phyloP scores from a whole-genome alignment of 2,113 vertebrate genomes.

The Dissostichus mawsoni region DNA sequence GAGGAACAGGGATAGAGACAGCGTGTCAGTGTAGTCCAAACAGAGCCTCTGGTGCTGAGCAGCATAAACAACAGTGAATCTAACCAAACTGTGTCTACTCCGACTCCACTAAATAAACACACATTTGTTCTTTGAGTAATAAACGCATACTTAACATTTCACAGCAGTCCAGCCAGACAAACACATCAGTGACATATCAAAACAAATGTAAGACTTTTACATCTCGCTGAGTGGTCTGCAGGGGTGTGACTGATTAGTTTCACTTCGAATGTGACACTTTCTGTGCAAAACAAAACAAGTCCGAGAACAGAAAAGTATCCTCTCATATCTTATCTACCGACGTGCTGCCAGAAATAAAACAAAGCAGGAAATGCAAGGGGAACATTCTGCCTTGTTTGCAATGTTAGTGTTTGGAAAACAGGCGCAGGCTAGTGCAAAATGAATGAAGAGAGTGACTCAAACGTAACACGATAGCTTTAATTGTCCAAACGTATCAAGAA shows the following conservation, averaged over 20 bases:
- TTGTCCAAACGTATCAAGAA: conserved; percentile 64
- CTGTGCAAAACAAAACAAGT: not conserved
- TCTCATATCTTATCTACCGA: not conserved
- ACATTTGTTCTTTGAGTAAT: conserved; percentile 36
- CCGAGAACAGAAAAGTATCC: not conserved
- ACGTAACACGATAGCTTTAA: conserved; percentile 63
- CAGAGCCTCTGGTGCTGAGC: conserved; percentile 35
- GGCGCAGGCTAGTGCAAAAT: conserved; percentile 32
- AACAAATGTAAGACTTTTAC: conserved; percentile 1
- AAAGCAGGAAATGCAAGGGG: conserved; percentile 15
- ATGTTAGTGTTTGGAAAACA: conserved; percentile 44
- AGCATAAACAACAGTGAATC: conserved; percentile 42
- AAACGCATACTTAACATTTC: conserved; percentile 56
- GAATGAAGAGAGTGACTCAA: conserved; percentile 33
- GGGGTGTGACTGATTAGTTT: conserved; percentile 5
- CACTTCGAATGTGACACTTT: not conserved
- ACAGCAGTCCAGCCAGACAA: conserved; percentile 28
- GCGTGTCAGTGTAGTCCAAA: conserved; percentile 31
- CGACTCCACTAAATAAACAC: conserved; percentile 9
- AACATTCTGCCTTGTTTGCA: conserved; percentile 29
- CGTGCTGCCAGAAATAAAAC: conserved; percentile 11
- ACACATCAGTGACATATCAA: conserved; percentile 26
- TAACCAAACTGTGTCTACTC: conserved; percentile 28
- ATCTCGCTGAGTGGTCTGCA: not conserved
- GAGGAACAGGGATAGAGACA: conserved; percentile 3